Conservation (phyloP, 2,888 invertebrate species). For the Aporophyla lueneburgensis region DNA sequence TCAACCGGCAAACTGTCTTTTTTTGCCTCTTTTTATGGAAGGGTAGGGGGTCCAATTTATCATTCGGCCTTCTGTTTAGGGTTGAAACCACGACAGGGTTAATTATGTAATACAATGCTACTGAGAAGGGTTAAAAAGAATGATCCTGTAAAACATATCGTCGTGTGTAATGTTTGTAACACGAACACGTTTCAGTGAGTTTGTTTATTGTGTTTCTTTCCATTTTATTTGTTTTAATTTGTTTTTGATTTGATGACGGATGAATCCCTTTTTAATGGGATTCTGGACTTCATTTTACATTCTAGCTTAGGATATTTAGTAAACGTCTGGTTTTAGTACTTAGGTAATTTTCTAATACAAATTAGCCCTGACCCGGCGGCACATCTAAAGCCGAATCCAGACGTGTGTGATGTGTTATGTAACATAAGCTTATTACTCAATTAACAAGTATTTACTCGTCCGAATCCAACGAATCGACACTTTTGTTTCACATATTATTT, state of each 20-base stretch:
- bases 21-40: slow-evolving; percentile 55
- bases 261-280: background rate
- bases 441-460: no score
- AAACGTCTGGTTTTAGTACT: background rate
- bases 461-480: no score
- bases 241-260: slow-evolving; percentile 21
- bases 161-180: slow-evolving; percentile 46
- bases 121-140: slow-evolving; percentile 62
- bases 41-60: slow-evolving; percentile 53
- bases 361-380: no score
- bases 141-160: slow-evolving; percentile 57
- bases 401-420: background rate
- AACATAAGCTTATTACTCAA: no score
- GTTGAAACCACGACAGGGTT: slow-evolving; percentile 57
- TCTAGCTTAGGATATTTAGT: background rate
- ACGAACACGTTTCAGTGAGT: slow-evolving; percentile 23
- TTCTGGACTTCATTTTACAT: background rate
- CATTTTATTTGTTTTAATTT: slow-evolving; percentile 23
- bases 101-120: slow-evolving; percentile 65
- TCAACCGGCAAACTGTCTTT: slow-evolving; percentile 50
- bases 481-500: no score
- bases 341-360: background rate
- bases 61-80: slow-evolving; percentile 57
- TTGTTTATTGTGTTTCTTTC: slow-evolving; percentile 32
- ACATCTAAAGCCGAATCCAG: background rate